Base-by-base conservation (phyloP, 2,797 vertebrate species). In the Melanotaenia parkinsoni region DNA sequence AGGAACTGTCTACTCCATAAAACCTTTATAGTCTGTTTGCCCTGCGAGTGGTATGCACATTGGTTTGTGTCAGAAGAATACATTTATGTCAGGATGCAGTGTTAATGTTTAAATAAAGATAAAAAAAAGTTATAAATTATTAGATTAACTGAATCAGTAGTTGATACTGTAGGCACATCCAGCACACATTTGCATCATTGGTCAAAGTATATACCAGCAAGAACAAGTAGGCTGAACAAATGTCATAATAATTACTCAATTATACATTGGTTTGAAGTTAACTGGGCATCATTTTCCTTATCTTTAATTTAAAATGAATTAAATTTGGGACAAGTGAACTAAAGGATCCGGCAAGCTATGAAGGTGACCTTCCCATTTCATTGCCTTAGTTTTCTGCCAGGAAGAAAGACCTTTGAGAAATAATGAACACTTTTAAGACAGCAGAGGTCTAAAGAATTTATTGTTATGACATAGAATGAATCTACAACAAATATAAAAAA, bases 251-350 rank as follows among this genome's bases (percentile, higher is more conserved):
- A 61, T 58, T 26, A 72, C 81, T 84, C 74, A 54, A 82, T 82
- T 84, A 80, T 84, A 70, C 65, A 73, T 54, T 35, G 70, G 76
- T 81, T 76, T 81, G 59, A 76, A 82, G 80, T 83, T 81, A 84
- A 86, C 70, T 79, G 77, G 77, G 76, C 26, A 30, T 84, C 75
- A 79, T 64, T 73, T 56, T 43, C 63, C 74, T 84, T 88, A 86
- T 80, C 77, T 85, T 77, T 79, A 70, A 81, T 88, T 84, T 78
- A 77, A 85, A 85, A 66, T 72, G 67, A 87, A 86, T 89, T 79
- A 26, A 53, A 53, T 53, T 53, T 53, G 58, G 68, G 73, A 71
- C 59, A 80, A 85, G 87, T 77, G 66, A 86, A 83, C 68, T 65
- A 78, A 85, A 76, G 83, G 81, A 83, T 86, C 80, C 76, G 77